Evolutionary conservation across 2,888 invertebrate genomes (phyloP).

Genomic region (Dicroscelio sp.): DNA sequence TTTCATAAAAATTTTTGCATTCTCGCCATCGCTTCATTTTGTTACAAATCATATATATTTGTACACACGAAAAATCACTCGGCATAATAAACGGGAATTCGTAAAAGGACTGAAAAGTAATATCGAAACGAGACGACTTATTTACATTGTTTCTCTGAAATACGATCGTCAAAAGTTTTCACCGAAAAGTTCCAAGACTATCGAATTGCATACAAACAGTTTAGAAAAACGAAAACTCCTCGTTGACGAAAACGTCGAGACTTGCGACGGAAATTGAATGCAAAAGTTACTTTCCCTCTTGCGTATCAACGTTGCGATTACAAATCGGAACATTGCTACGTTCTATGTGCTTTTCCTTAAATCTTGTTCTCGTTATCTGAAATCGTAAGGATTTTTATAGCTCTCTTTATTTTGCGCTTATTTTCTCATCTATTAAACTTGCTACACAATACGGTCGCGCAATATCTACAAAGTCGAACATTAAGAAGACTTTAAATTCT

Average conservation of each 20-base stretch:
- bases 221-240: background rate
- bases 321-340: background rate
- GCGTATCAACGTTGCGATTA: too few relatives aligned
- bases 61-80: background rate
- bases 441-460: conserved; percentile 1
- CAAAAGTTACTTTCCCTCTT: conserved; percentile 14
- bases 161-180: background rate
- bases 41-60: too few relatives aligned
- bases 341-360: conserved; percentile 1
- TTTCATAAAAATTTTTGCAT: too few relatives aligned
- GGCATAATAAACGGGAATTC: too few relatives aligned
- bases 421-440: background rate
- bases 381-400: background rate
- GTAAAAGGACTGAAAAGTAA: too few relatives aligned
- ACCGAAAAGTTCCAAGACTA: background rate
- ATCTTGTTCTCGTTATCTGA: background rate
- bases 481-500: background rate
- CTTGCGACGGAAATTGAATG: background rate
- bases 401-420: conserved; percentile 10
- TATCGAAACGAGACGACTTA: too few relatives aligned
- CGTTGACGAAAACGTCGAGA: background rate
- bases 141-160: too few relatives aligned
- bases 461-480: background rate
- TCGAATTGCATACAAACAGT: background rate
- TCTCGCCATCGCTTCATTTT: too few relatives aligned